phyloP scores from a whole-genome alignment of 1,140 invertebrate genomes.

The Platyura marginata region DNA sequence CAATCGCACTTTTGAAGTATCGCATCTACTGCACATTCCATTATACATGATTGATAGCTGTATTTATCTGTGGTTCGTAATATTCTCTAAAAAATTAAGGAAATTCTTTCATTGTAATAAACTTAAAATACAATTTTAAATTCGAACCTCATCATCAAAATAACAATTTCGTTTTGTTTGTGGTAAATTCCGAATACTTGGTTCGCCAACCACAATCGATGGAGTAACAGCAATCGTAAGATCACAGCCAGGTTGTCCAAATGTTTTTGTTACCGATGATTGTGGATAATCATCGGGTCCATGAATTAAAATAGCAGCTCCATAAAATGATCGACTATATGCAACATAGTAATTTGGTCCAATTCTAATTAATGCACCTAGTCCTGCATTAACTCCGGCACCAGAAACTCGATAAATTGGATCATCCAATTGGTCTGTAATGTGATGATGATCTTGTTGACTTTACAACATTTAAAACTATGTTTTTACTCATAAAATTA shows the following conservation, averaged over 20 bases:
- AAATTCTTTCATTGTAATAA: no score
- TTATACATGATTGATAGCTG: slow-evolving; percentile 19
- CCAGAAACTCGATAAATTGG: slow-evolving; percentile 9
- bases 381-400: slow-evolving; percentile 13
- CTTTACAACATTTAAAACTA: background rate
- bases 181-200: slow-evolving; percentile 7
- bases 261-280: slow-evolving; percentile 8
- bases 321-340: slow-evolving; percentile 11
- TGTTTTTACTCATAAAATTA: background rate
- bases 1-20: slow-evolving; percentile 10
- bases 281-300: slow-evolving; percentile 17
- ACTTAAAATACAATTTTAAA: no score
- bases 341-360: slow-evolving; percentile 11
- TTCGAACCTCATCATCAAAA: slow-evolving; percentile 16
- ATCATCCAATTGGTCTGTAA: background rate
- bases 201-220: slow-evolving; percentile 6
- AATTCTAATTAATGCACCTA: slow-evolving; percentile 12
- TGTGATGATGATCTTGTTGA: background rate
- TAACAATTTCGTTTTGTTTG: slow-evolving; percentile 9
- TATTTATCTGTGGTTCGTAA: slow-evolving; percentile 8
- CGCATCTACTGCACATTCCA: slow-evolving; percentile 12
- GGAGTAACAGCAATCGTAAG: slow-evolving; percentile 8
- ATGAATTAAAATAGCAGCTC: slow-evolving; percentile 14
- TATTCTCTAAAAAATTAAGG: slow-evolving; percentile 9
- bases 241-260: slow-evolving; percentile 8